Evolutionary conservation across 2,113 vertebrate species (phyloP).

Genomic region (Gnathochromis pfefferi): DNA sequence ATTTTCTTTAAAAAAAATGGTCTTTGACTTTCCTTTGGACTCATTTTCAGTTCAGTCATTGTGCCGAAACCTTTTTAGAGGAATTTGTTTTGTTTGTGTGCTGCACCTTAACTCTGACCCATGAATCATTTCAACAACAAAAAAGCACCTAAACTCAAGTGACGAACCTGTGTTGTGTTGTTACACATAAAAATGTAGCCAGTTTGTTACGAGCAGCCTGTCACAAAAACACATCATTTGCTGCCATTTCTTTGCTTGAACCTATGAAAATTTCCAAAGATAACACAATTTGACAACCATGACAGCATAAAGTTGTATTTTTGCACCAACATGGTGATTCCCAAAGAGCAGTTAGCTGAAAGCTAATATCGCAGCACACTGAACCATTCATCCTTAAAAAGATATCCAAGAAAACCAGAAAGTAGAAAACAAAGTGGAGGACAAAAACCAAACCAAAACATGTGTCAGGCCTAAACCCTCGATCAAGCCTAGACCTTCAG

Average conservation of each 20-base stretch:
- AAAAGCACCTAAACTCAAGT: neutral
- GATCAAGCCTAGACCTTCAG: neutral
- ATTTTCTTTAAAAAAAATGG: neutral
- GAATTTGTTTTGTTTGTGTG: fast-evolving
- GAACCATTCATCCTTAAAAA: neutral
- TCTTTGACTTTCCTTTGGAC: neutral
- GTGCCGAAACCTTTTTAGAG: fast-evolving
- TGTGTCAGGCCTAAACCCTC: neutral
- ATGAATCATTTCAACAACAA: neutral
- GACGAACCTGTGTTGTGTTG: neutral
- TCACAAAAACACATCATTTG: neutral
- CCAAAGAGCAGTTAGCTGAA: neutral
- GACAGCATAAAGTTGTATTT: neutral
- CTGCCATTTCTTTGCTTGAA: neutral
- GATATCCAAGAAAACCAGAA: neutral
- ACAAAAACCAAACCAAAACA: fast-evolving
- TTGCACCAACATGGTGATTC: fast-evolving
- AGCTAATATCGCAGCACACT: neutral
- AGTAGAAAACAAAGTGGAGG: neutral
- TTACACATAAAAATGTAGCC: neutral
- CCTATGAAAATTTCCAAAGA: neutral
- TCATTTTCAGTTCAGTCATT: neutral
- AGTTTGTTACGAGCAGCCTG: neutral
- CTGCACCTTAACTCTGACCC: neutral
- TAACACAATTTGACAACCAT: neutral